Evolutionary conservation across 2,113 vertebrate genomes (phyloP).

Genomic region (Centrocercus urophasianus): DNA sequence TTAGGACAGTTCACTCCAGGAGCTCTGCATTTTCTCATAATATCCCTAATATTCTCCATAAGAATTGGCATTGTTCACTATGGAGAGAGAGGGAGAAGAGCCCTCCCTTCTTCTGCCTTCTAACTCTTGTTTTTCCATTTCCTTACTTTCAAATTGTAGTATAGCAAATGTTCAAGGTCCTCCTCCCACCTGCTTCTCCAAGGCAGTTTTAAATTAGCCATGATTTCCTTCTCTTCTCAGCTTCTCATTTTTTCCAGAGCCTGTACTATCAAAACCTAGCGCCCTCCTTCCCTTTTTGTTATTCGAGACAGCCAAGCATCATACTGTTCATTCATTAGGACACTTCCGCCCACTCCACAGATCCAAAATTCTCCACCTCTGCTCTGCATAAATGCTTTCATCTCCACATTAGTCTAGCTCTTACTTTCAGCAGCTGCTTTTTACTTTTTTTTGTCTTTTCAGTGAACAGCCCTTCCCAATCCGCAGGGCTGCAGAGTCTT

Average conservation of each 20-base stretch:
- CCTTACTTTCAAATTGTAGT: constrained; percentile 41
- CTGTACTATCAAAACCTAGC: constrained; percentile 53
- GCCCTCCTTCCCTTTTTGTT: constrained; percentile 43
- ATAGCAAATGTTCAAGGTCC: constrained; percentile 40
- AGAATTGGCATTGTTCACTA: constrained; percentile 67
- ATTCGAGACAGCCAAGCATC: neutral
- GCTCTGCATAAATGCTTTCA: constrained; percentile 45
- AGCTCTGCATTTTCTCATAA: constrained; percentile 57
- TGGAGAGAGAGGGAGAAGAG: neutral
- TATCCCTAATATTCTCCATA: constrained; percentile 20
- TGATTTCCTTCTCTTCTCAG: constrained; percentile 36
- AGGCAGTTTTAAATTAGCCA: constrained; percentile 54
- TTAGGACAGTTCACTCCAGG: constrained; percentile 28
- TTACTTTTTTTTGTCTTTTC: neutral
- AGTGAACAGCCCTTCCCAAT: neutral
- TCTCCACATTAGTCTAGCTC: neutral
- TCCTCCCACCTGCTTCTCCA: constrained; percentile 62
- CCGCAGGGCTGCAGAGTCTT: neutral
- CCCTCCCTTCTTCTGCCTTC: constrained; percentile 39
- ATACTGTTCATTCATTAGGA: constrained; percentile 52
- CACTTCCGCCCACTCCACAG: constrained; percentile 32
- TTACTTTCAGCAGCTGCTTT: constrained; percentile 49
- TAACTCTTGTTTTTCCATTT: constrained; percentile 63
- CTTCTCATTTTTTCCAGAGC: constrained; percentile 36
- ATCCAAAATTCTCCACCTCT: constrained; percentile 57